A percentile compares a stretch with the other conserved stretches of the same genome.
Evolutionary conservation across 2,888 invertebrate genomes (phyloP).

Genomic region (Patella ulyssiponensis): DNA sequence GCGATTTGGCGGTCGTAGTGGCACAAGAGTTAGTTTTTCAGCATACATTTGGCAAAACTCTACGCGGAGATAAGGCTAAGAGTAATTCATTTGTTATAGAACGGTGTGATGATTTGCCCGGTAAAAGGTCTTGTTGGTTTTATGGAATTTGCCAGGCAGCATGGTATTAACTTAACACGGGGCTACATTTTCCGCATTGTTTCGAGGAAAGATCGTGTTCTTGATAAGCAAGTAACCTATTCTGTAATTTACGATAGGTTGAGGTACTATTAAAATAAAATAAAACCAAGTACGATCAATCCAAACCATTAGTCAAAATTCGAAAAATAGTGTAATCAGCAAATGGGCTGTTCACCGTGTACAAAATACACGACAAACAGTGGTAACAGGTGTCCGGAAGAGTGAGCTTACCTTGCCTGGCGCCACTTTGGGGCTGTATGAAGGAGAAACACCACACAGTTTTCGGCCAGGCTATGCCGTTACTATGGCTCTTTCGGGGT

Average conservation of each 20-base stretch:
- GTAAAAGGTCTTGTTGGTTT: background rate
- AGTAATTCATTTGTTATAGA: background rate
- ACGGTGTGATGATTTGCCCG: background rate
- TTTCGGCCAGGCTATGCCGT: background rate
- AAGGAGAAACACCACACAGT: conserved; percentile 11
- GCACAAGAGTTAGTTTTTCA: background rate
- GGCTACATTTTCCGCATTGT: background rate
- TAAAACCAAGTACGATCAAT: too few relatives aligned
- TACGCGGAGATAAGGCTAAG: background rate
- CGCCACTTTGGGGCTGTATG: background rate
- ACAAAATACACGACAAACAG: too few relatives aligned
- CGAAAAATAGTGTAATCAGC: too few relatives aligned
- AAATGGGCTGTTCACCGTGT: too few relatives aligned
- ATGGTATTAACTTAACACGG: background rate
- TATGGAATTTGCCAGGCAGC: background rate
- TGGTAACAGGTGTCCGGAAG: too few relatives aligned
- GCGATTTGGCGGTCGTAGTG: background rate
- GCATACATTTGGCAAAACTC: background rate
- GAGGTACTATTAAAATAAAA: background rate
- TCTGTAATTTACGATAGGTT: background rate
- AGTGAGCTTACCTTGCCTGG: too few relatives aligned
- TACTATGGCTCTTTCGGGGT: background rate
- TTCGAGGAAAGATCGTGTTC: background rate
- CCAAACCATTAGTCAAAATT: too few relatives aligned
- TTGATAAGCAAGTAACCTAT: background rate